A percentile compares a stretch with the other conserved stretches of the same genome.
Evolutionary conservation across 2,797 vertebrate genomes (phyloP).

Genomic region (Acomys russatus): DNA sequence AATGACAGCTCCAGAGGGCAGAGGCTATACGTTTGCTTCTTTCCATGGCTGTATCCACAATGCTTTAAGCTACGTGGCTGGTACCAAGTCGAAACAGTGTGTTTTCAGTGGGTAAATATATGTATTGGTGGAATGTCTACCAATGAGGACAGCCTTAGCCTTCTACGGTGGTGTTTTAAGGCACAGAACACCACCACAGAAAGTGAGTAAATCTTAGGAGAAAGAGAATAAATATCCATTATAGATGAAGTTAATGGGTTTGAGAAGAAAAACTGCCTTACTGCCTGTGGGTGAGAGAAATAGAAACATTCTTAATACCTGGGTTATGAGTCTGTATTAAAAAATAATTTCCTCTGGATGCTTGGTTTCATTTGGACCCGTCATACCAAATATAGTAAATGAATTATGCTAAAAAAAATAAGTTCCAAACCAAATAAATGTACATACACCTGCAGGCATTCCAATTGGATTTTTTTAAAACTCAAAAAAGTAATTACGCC

Average conservation of each 20-base stretch:
- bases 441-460: slow-evolving; percentile 80
- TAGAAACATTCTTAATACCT: slow-evolving; percentile 69
- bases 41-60: not conserved
- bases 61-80: not conserved
- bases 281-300: slow-evolving; percentile 63
- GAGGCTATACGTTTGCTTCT: not conserved
- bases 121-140: not conserved
- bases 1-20: not conserved
- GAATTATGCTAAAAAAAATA: slow-evolving; percentile 81
- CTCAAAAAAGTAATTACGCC: slow-evolving; percentile 83
- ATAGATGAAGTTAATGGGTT: slow-evolving; percentile 36
- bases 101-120: not conserved
- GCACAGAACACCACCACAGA: not conserved
- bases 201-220: slow-evolving; percentile 50
- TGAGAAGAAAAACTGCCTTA: slow-evolving; percentile 72
- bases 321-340: slow-evolving; percentile 79
- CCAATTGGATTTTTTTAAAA: slow-evolving; percentile 75
- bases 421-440: slow-evolving; percentile 79
- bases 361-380: slow-evolving; percentile 74
- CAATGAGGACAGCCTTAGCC: not conserved
- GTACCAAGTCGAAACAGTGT: not conserved
- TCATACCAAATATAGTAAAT: slow-evolving; percentile 80
- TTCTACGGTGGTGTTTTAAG: not conserved
- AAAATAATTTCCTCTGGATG: slow-evolving; percentile 80
- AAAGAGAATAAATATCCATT: slow-evolving; percentile 62